Conservation (phyloP, 2,888 invertebrate genomes). For the Oscheius sp. region DNA sequence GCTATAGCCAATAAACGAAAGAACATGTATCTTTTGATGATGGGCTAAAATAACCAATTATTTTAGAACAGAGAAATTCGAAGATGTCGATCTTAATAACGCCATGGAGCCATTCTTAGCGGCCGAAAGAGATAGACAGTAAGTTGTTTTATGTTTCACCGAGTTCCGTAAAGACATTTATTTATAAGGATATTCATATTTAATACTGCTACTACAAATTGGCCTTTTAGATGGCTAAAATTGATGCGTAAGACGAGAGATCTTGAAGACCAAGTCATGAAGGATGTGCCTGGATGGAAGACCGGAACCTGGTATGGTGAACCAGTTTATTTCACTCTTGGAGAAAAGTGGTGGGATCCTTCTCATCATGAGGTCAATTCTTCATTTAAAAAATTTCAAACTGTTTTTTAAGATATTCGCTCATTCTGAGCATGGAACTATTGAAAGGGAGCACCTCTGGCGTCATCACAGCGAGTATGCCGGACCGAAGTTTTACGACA, state of each 20-base stretch:
- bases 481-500: conserved; percentile 68
- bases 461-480: conserved; percentile 65
- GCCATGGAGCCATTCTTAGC: conserved; percentile 68
- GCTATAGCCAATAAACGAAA: conserved; percentile 47
- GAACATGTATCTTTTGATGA: conserved; percentile 33
- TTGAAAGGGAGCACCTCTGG: conserved; percentile 53
- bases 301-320: conserved; percentile 72
- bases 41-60: not conserved
- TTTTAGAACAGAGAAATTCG: conserved; percentile 65
- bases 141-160: conserved; percentile 27
- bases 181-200: too few species aligned
- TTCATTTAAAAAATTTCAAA: not conserved
- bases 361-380: conserved; percentile 43
- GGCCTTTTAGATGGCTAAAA: conserved; percentile 62
- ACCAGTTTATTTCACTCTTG: conserved; percentile 71
- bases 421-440: conserved; percentile 48
- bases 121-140: conserved; percentile 68
- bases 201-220: not conserved
- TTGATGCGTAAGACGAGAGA: conserved; percentile 71
- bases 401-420: conserved; percentile 53
- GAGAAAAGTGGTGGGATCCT: conserved; percentile 69
- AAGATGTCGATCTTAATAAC: conserved; percentile 65
- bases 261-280: conserved; percentile 73
- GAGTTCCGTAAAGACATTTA: too few species aligned
- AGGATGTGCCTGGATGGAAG: conserved; percentile 72